phyloP scores from a whole-genome alignment of 2,888 invertebrate genomes.

The Diaprepes abbreviatus region DNA sequence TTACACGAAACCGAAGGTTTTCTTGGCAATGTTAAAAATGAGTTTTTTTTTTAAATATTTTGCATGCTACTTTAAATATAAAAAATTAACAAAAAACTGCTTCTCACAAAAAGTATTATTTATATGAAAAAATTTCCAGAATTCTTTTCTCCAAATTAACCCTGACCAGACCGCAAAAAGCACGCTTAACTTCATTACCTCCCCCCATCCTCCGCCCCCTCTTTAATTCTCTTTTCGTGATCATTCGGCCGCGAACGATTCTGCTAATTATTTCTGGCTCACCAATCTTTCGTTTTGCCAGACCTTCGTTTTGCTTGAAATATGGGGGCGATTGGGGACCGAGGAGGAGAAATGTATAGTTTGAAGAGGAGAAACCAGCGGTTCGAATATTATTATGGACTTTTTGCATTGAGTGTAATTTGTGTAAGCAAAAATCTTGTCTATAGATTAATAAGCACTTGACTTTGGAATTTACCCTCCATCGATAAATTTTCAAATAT shows the following conservation, averaged over 20 bases:
- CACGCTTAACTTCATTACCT: constrained; percentile 7
- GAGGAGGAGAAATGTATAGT: constrained; percentile 1
- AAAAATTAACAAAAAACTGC: no score
- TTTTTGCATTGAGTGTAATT: background rate
- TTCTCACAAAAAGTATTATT: background rate
- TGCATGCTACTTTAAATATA: no score
- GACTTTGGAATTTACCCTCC: no score
- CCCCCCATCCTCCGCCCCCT: background rate
- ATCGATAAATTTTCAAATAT: no score
- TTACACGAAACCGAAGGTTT: no score
- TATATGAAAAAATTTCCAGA: constrained; percentile 24
- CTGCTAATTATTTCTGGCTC: constrained; percentile 43
- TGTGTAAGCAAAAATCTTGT: background rate
- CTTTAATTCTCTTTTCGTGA: constrained; percentile 42
- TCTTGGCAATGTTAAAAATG: no score
- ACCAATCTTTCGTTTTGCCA: constrained; percentile 40
- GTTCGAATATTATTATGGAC: background rate
- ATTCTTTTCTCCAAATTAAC: constrained; percentile 23
- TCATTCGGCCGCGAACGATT: constrained; percentile 40
- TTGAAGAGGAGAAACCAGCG: constrained; percentile 2
- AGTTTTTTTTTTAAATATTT: no score
- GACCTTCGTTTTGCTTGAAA: constrained; percentile 39
- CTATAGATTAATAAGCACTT: background rate
- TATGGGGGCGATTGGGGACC: constrained; percentile 20
- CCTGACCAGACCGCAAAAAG: constrained; percentile 24